These are phyloP conservation scores for Hylomyscus alleni DNA, from an alignment of 2,797 vertebrate species.

Conservation along the genomic window DNA sequence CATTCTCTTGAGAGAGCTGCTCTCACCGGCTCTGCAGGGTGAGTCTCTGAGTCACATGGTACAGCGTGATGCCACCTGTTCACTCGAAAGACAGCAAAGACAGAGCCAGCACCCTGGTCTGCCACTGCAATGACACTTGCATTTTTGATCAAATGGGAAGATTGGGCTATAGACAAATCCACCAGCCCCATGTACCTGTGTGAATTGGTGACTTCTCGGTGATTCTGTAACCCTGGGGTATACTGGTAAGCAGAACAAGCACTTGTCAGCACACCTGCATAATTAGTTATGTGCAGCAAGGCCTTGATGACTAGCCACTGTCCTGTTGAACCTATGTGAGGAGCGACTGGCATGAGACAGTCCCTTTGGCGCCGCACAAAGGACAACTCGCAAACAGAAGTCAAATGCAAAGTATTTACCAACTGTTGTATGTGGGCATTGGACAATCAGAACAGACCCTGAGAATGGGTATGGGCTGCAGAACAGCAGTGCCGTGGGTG, in stretches of 20 bases:
- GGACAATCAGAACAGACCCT: background rate
- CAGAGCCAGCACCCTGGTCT: background rate
- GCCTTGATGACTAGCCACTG: background rate
- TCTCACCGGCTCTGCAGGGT: background rate
- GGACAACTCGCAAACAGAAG: background rate
- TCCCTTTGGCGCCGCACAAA: background rate
- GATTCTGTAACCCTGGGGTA: background rate
- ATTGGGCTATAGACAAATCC: fast-evolving
- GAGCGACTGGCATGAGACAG: background rate
- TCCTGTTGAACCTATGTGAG: fast-evolving
- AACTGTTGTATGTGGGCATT: background rate
- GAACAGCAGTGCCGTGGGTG: background rate
- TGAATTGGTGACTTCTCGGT: background rate
- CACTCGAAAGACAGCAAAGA: background rate
- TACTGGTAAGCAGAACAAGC: background rate
- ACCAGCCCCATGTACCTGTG: too few relatives aligned
- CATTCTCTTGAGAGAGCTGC: background rate
- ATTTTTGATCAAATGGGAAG: background rate
- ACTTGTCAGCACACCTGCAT: background rate
- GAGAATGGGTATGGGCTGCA: background rate
- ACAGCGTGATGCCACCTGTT: too few relatives aligned
- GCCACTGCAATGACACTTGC: background rate
- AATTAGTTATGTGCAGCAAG: background rate
- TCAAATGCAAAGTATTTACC: constrained; percentile 36
- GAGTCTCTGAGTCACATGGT: background rate